Percentiles rank a stretch among this genome's conserved stretches.
Conservation (phyloP, 2,888 invertebrate species). For the Imbricaverruca yamaguchii region DNA sequence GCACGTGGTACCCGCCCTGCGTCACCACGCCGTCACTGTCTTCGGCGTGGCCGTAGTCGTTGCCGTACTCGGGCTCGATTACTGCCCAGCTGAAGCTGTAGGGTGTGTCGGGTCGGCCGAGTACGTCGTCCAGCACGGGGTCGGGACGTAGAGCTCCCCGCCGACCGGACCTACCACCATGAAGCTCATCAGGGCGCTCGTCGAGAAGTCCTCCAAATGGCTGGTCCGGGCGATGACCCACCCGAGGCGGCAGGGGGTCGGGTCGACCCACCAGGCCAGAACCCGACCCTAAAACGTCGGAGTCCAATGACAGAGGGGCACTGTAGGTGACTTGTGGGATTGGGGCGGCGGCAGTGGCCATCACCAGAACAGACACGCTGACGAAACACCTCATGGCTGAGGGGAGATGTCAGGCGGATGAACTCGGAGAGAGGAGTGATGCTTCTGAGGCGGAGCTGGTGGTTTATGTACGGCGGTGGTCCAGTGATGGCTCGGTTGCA, state of each 20-base stretch:
- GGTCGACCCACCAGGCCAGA: neutral
- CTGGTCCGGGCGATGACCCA: too few relatives aligned
- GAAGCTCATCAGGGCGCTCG: neutral
- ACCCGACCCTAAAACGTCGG: neutral
- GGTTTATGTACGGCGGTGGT: too few relatives aligned
- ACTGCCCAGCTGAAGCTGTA: constrained; percentile 1
- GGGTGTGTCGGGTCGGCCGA: neutral
- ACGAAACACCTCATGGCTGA: neutral
- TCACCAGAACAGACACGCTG: neutral
- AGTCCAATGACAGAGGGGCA: neutral
- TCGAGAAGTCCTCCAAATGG: neutral
- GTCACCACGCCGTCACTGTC: neutral
- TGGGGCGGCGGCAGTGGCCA: neutral
- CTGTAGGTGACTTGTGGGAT: neutral
- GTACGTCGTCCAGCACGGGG: neutral
- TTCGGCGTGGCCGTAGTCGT: neutral
- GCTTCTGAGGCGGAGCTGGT: neutral
- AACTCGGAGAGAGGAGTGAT: neutral
- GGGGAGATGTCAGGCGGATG: neutral
- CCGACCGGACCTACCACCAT: neutral
- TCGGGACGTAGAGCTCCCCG: neutral
- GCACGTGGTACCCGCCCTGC: too few relatives aligned
- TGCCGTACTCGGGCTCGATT: neutral
- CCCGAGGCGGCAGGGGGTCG: neutral
- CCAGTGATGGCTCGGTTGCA: too few relatives aligned